Conservation (phyloP, 1,140 invertebrate genomes). For the Rhopalosiphum padi region DNA sequence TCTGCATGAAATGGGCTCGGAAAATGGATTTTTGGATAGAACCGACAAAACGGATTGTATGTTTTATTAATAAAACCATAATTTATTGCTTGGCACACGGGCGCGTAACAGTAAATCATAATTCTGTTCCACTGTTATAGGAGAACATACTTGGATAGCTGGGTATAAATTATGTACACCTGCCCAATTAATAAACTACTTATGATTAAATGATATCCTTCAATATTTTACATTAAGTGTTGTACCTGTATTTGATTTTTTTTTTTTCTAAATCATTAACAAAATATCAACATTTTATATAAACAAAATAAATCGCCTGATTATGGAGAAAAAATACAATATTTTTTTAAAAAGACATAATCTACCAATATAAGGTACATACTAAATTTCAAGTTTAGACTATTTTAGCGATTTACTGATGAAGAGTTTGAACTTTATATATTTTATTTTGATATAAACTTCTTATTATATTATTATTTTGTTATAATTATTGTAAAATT, state of each 20-base stretch:
- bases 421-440: neutral
- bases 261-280: neutral
- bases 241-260: neutral
- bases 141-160: neutral
- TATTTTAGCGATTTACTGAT: neutral
- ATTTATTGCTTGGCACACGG: slow-evolving; percentile 36
- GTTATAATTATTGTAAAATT: neutral
- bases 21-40: slow-evolving; percentile 49
- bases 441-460: no score
- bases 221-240: neutral
- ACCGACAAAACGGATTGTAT: slow-evolving; percentile 42
- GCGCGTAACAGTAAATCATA: slow-evolving; percentile 32
- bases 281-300: neutral
- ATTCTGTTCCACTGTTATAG: slow-evolving; percentile 28
- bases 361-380: no score
- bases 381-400: neutral
- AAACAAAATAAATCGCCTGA: neutral
- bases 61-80: slow-evolving; percentile 53
- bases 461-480: no score
- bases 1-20: neutral
- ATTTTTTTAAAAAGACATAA: no score
- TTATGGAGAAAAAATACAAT: neutral
- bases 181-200: slow-evolving; percentile 47
- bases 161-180: slow-evolving; percentile 55
- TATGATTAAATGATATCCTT: slow-evolving; percentile 42